Conservation (phyloP, 2,797 vertebrate species). For the Microhierax caerulescens region DNA sequence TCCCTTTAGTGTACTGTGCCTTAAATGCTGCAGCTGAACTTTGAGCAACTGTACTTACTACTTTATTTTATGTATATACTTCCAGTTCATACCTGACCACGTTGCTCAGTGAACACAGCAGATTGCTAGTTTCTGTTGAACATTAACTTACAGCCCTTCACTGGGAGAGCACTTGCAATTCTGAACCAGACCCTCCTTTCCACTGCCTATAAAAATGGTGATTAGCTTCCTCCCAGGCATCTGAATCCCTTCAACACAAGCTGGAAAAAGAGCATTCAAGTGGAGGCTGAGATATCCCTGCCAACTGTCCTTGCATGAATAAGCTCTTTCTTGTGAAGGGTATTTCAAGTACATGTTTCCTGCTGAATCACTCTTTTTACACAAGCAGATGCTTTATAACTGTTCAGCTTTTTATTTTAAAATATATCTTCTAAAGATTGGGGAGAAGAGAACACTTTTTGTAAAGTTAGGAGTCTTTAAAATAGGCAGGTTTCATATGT, state of each 20-base stretch:
- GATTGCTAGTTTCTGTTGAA: conserved; percentile 39
- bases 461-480: neutral
- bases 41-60: neutral
- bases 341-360: conserved; percentile 51
- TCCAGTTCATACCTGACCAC: neutral
- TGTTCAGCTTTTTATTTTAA: conserved; percentile 7
- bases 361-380: conserved; percentile 52
- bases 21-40: neutral
- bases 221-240: conserved; percentile 56
- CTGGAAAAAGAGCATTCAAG: conserved; percentile 52
- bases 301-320: conserved; percentile 48
- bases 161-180: conserved; percentile 24
- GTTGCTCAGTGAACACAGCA: neutral
- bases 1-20: neutral
- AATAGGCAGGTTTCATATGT: neutral
- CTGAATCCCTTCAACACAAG: conserved; percentile 31
- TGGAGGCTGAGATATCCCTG: conserved; percentile 39
- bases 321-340: conserved; percentile 55
- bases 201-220: conserved; percentile 37
- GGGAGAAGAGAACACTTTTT: neutral
- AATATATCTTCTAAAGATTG: neutral
- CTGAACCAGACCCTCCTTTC: neutral
- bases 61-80: neutral
- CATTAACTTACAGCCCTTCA: conserved; percentile 30
- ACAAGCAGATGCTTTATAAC: conserved; percentile 47